These are phyloP conservation scores for Poecilobothrus nobilitatus DNA, from an alignment of 2,888 invertebrate species.

Conservation along the genomic window DNA sequence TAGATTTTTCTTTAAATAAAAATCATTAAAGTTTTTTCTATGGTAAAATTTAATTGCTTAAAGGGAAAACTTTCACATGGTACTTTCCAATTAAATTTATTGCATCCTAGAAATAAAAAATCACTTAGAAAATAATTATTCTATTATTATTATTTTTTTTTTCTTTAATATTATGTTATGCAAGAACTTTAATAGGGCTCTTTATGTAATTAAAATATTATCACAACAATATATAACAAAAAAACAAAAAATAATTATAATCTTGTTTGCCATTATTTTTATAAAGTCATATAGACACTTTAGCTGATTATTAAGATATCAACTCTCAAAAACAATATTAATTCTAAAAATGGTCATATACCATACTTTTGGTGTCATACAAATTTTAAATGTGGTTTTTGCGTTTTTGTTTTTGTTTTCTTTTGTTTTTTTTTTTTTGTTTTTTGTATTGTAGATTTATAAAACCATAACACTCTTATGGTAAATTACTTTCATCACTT, in stretches of 20 bases:
- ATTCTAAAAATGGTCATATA: neutral
- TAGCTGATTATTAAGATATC: neutral
- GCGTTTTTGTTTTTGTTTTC: no score
- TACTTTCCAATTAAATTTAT: no score
- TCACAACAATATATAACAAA: neutral
- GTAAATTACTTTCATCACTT: constrained; percentile 28
- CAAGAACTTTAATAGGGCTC: neutral
- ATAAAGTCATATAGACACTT: neutral
- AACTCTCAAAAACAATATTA: neutral
- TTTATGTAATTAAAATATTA: constrained; percentile 1
- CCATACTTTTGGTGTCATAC: neutral
- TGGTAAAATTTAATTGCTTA: no score
- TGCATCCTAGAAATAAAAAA: neutral
- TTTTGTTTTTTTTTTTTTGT: no score
- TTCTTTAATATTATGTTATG: neutral
- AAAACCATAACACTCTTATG: constrained; percentile 7
- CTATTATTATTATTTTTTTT: neutral
- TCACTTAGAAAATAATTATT: neutral
- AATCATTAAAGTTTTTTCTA: no score
- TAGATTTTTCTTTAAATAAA: no score
- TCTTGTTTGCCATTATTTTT: neutral
- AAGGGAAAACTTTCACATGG: no score
- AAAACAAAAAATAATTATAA: neutral
- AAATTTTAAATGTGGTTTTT: no score
- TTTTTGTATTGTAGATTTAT: neutral